Evolutionary conservation across 1,140 invertebrate species (phyloP), one percentile per base, ranked within the genome.

Genomic region (Mamestra configurata): DNA sequence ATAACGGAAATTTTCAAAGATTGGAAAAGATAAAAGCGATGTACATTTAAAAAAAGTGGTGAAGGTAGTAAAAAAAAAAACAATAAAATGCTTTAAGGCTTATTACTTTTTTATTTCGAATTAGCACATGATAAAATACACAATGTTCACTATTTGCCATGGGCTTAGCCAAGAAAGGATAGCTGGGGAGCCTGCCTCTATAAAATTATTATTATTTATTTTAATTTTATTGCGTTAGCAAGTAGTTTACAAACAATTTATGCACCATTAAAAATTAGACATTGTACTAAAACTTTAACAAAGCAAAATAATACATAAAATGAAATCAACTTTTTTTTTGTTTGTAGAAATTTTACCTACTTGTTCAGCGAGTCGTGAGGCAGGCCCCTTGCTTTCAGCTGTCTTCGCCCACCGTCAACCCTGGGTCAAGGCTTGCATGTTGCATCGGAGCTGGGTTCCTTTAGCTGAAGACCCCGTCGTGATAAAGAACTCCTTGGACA

Each of bases 401-500:
- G 35, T 37, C 66, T 70, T 15, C 66, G 24, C 37, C 66, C 22
- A 24, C 15, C 20, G 37, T 27, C 22, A 64, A 40, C 10, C n/a
- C 64, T 46, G 37, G 40, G 18, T 43, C 22, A 4, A n/a, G n/a
- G n/a, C n/a, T n/a, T n/a, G 40, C 59, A 6, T 49, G 46, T 20
- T 70, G 15, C 15, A 18, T 31, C 53, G 27, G 27, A 5, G n/a
- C 8, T 57, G 66, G 68, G 46, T 51, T 27, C 68, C 18, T 76
- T 77, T 24, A 81, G 53, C 15, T 72, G 43, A n/a, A 4, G 13
- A 3, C 15, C 80, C 0, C 90, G 85, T 71, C 90, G 85, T 43
- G 79, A 79, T 13, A 82, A 20, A 20, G 90, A 91, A 76, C 71
- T 87, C 71, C 89, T 82, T 10, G 89, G 89, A 79, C 88, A 88